Conservation (phyloP, 2,888 invertebrate species). For the Nyleta sp. region DNA sequence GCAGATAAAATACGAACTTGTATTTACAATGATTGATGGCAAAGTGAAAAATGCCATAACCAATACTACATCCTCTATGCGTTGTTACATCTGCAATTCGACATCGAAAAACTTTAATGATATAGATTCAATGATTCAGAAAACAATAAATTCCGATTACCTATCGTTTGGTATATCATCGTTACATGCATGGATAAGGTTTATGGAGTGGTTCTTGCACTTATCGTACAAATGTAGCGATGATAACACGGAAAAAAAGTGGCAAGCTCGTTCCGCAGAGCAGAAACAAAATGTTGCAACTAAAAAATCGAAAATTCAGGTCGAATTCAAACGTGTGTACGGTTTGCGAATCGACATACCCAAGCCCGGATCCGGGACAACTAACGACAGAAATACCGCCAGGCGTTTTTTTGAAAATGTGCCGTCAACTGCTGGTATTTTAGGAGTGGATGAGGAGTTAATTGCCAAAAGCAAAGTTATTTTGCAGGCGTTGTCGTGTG, state of each 20-base stretch:
- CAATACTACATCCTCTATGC: slow-evolving; percentile 37
- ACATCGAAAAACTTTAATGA: slow-evolving; percentile 60
- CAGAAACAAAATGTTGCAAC: slow-evolving; percentile 1
- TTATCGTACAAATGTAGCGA: not conserved
- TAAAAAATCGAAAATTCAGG: slow-evolving; percentile 15
- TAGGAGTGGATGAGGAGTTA: slow-evolving; percentile 59
- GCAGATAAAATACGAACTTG: slow-evolving; percentile 18
- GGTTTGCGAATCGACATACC: slow-evolving; percentile 14
- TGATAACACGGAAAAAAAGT: slow-evolving; percentile 69
- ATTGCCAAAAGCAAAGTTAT: slow-evolving; percentile 54
- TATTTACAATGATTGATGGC: slow-evolving; percentile 65
- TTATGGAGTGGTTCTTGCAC: slow-evolving; percentile 70
- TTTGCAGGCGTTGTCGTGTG: slow-evolving; percentile 56
- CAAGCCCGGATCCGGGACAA: slow-evolving; percentile 21
- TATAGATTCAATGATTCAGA: slow-evolving; percentile 36
- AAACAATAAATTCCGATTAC: slow-evolving; percentile 31
- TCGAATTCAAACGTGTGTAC: not conserved
- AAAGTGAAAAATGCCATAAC: slow-evolving; percentile 64
- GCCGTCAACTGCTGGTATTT: slow-evolving; percentile 45
- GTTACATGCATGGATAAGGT: slow-evolving; percentile 66
- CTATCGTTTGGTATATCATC: slow-evolving; percentile 68
- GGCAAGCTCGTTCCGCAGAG: slow-evolving; percentile 71
- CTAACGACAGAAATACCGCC: slow-evolving; percentile 44
- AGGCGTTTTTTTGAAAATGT: slow-evolving; percentile 45
- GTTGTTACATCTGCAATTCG: slow-evolving; percentile 58